Base-by-base conservation (phyloP, 2,888 invertebrate species). In the Megamerina dolium region DNA sequence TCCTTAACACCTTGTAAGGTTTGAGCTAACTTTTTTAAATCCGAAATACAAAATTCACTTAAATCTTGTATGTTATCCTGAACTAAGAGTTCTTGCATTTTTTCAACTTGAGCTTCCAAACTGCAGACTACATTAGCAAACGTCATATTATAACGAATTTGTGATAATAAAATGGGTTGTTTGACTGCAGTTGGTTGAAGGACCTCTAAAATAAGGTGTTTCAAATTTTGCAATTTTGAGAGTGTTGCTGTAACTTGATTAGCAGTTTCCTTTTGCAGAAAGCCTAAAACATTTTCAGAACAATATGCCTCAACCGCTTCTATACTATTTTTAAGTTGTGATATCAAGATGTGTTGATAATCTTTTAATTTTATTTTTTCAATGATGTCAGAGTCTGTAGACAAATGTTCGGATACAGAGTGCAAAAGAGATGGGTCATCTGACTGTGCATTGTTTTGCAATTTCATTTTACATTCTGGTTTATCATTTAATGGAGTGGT, bases 401-500 rank as follows among this genome's bases (percentile, higher is more conserved):
- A 14, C 1, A 13, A 19, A 17, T 10, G 23, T 30, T 29, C 16
- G 10, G 23, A 23, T 23, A 23, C 23, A 23, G 23, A 23, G n/a
- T n/a, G n/a, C n/a, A n/a, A n/a, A n/a, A n/a, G n/a, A n/a, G n/a
- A n/a, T n/a, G n/a, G n/a, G n/a, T n/a, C n/a, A n/a, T n/a, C n/a
- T n/a, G n/a, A n/a, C n/a, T n/a, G n/a, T n/a, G n/a, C n/a, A n/a
- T n/a, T n/a, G n/a, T n/a, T n/a, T n/a, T n/a, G n/a, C n/a, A n/a
- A n/a, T n/a, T n/a, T n/a, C n/a, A n/a, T n/a, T 14, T 23, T 13
- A 17, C 13, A 48, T 26, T 65, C 64, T 2, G 49, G 47, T 2
- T 61, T 58, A 53, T 80, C 79, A 55, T 79, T 78, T 42, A 68
- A 47, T n/a, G n/a, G n/a, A 2, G 69, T 70, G 3, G 70, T 69